Base-by-base conservation (phyloP, 2,113 vertebrate genomes). In the Hypocryptadius cinnamomeus region DNA sequence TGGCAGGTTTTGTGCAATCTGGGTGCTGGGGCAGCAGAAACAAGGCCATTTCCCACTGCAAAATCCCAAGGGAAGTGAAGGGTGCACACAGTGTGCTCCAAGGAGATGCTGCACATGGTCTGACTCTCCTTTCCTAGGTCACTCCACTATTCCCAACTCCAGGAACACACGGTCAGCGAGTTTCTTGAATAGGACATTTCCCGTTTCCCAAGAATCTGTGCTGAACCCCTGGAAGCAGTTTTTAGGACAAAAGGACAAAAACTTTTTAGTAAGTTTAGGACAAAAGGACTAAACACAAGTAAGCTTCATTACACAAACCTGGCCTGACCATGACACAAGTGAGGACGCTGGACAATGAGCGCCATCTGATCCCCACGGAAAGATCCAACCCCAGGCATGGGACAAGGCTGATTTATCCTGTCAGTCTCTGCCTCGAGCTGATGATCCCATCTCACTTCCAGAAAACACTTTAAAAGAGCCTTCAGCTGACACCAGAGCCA, bases 401-500 rank as follows among this genome's bases (percentile, higher is more conserved):
- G 89, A 59, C 71, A 7, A 68, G 78, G 79, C 56, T 88, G 94
- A 91, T 85, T 85, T 90, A 77, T 60, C 85, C 87, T 72, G 68
- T 42, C 91, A 92, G 71, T 11, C 85, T 44, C 60, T 73, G 87
- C 85, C 82, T 79, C 13, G 39, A 93, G 72, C 68, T 73, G 82
- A 64, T 31, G 81, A 79, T 77, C 74, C 59, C 89, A 61, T 73
- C 56, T 1, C 42, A 3, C 87, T 94, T 72, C 82, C 93, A 92
- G 90, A 74, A 88, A 92, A 69, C 50, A 35, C 79, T 94, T 63
- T 8, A 19, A 23, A 87, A 85, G 85, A 94, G 92, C 80, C 65
- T 80, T 86, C 10, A 86, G 80, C 89, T 86, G 94, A 85, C 73
- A 93, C 10, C 56, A 65, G 74, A 89, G 91, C 81, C 94, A 91